phyloP scores from a whole-genome alignment of 2,888 invertebrate species.

The Ophraella communa region DNA sequence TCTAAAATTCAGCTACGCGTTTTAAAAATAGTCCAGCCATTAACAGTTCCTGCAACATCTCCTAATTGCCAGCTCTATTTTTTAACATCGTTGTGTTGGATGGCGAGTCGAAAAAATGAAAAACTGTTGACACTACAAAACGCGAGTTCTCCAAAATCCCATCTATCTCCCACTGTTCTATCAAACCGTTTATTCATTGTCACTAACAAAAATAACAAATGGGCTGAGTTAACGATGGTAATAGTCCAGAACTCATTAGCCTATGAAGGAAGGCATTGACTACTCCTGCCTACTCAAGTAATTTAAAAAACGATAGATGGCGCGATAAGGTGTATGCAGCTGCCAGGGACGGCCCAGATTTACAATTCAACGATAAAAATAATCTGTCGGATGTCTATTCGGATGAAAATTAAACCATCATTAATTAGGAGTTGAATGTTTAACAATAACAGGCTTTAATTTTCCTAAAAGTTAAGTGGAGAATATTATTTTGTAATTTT shows the following conservation, averaged over 20 bases:
- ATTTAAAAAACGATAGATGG: conserved; percentile 32
- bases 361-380: background rate
- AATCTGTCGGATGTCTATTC: background rate
- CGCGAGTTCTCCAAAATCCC: background rate
- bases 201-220: conserved; percentile 56
- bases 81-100: background rate
- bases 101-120: conserved; percentile 1
- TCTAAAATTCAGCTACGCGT: background rate
- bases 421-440: background rate
- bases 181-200: conserved; percentile 51
- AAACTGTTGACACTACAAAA: conserved; percentile 4
- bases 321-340: conserved; percentile 3
- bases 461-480: background rate
- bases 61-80: conserved; percentile 1
- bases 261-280: conserved; percentile 57
- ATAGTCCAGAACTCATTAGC: conserved; percentile 58
- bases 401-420: background rate
- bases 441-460: background rate
- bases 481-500: background rate
- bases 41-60: background rate
- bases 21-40: background rate
- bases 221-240: conserved; percentile 54
- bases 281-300: conserved; percentile 42
- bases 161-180: conserved; percentile 30
- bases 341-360: conserved; percentile 1